A percentile compares a stretch with the other conserved stretches of the same genome.
Evolutionary conservation across 2,797 vertebrate species (phyloP).

Genomic region (Trachops cirrhosus): DNA sequence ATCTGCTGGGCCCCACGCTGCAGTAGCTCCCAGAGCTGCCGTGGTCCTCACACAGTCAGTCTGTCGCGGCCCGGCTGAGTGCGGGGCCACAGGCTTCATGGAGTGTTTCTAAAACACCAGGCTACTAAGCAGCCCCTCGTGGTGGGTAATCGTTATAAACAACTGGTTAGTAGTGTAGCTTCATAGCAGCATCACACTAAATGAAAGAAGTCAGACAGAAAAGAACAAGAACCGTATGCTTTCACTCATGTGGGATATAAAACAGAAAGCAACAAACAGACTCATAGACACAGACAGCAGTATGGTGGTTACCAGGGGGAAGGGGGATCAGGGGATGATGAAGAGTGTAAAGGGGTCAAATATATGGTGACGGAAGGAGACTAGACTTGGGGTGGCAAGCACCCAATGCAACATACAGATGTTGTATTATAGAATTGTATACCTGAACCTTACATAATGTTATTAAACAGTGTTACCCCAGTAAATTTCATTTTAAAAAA

Average conservation of each 20-base stretch:
- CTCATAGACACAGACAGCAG: too few species aligned
- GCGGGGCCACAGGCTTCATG: neutral
- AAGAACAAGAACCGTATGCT: too few species aligned
- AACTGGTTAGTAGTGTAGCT: neutral
- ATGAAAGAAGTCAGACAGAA: neutral
- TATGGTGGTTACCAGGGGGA: neutral
- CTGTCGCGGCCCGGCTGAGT: neutral
- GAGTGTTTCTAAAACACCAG: neutral
- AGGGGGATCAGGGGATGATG: neutral
- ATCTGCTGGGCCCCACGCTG: fast-evolving
- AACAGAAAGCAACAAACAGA: neutral
- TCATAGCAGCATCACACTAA: neutral
- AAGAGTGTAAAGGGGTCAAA: neutral
- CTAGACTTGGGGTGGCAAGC: neutral
- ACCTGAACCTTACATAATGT: neutral
- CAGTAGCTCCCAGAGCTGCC: neutral
- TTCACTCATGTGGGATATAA: neutral
- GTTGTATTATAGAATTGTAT: neutral
- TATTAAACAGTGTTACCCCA: neutral
- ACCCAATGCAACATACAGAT: too few species aligned
- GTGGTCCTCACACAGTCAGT: neutral
- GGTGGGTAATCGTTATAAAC: neutral
- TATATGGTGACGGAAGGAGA: neutral
- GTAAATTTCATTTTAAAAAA: neutral
- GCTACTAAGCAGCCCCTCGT: neutral